These are phyloP conservation scores for Unio delphinus DNA, from an alignment of 2,888 invertebrate species.

Conservation along the genomic window DNA sequence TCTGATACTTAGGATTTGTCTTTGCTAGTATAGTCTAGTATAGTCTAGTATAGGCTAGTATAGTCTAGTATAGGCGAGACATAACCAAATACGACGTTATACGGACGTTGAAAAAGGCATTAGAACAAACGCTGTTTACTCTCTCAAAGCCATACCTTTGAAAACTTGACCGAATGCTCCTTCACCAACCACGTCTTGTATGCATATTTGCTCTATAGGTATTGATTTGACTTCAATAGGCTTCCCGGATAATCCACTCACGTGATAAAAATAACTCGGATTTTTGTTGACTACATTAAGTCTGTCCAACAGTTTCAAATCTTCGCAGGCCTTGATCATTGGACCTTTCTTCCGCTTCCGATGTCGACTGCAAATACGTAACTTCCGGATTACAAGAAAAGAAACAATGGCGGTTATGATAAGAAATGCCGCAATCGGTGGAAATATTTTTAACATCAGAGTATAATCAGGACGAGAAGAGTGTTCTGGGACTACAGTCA, in stretches of 20 bases:
- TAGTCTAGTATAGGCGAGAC: too few relatives aligned
- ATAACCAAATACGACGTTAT: too few relatives aligned
- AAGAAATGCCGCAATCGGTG: conserved; percentile 45
- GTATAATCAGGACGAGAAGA: conserved; percentile 9
- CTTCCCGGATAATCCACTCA: conserved; percentile 30
- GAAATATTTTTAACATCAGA: conserved; percentile 37
- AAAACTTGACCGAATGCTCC: conserved; percentile 91
- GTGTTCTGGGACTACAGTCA: conserved; percentile 1
- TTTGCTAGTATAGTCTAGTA: too few relatives aligned
- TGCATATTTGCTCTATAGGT: conserved; percentile 76
- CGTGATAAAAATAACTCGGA: conserved; percentile 58
- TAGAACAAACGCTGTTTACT: too few relatives aligned
- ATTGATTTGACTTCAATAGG: conserved; percentile 50
- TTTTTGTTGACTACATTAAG: conserved; percentile 66
- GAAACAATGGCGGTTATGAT: conserved; percentile 37
- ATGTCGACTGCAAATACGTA: conserved; percentile 30
- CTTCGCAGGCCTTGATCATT: conserved; percentile 52
- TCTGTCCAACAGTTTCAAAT: conserved; percentile 59
- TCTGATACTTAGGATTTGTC: too few relatives aligned
- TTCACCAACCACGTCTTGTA: conserved; percentile 85
- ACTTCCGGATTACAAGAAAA: conserved; percentile 37
- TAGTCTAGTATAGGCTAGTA: too few relatives aligned
- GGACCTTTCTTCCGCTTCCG: conserved; percentile 41
- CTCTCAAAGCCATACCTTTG: conserved; percentile 78
- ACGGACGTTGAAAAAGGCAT: too few relatives aligned